Evolutionary conservation across 2,888 invertebrate species (phyloP), one percentile per base, ranked within the genome.

Genomic region (Drosophila setosimentum): DNA sequence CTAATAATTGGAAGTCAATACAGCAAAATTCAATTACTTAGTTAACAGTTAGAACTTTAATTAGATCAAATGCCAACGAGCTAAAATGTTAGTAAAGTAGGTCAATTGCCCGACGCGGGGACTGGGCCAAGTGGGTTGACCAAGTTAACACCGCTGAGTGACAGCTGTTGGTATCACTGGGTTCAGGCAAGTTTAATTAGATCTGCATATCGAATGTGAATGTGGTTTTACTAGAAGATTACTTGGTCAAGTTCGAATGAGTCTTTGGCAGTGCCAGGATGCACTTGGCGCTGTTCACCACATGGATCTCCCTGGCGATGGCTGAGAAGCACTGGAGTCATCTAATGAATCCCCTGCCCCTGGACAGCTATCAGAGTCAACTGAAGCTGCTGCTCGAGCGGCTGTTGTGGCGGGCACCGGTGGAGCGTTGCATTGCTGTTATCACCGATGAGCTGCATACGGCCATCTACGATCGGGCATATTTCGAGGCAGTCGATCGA

Each of bases 351-450:
- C 13, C 45, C 0, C 2, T 13, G 1, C 59, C 67, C 0, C 48
- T 68, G 48, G 73, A 78, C 18, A 64, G 64, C 2, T 92, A 91
- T 37, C 79, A 76, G 45, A 18, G 54, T 0, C 68, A 81, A 24
- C 53, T 92, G n/a, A 73, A 74, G 49, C 53, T 76, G 8, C 35
- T 92, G 21, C 64, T 92, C 4, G 68, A 79, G 21, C 68, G 83
- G 45, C 60, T 92, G 21, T 48, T 90, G 8, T 71, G 83, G 66
- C 55, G 63, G 1, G 76, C 79, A 0, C 86, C 79, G 32, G 82
- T 92, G 16, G 69, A 92, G 49, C 84, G 90, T n/a, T 93, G 93
- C 69, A 89, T 85, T 37, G 90, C 90, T 1, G 78, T 93, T n/a
- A 90, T 93, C 53, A 92, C 93, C 0, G 93, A 93, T 62, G 84